Evolutionary conservation across 2,797 vertebrate genomes (phyloP).

Genomic region (Chiloscyllium punctatum): DNA sequence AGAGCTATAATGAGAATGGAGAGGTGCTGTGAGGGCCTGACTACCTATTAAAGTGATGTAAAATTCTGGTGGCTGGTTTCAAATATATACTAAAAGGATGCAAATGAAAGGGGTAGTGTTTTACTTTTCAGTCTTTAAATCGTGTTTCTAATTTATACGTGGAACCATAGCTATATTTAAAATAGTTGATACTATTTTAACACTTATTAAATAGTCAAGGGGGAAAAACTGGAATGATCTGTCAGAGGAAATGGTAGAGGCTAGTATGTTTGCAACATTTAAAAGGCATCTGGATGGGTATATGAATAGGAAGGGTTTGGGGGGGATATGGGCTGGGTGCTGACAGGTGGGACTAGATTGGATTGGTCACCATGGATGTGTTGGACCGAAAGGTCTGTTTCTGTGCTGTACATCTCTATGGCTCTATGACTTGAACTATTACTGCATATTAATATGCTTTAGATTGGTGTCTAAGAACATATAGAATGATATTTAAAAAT

Average conservation of each 20-base stretch:
- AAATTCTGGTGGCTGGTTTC: background rate
- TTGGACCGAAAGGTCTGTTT: too few relatives aligned
- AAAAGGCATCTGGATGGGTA: too few relatives aligned
- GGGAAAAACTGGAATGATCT: background rate
- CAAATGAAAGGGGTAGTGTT: background rate
- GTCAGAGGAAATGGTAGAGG: too few relatives aligned
- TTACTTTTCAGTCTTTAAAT: background rate
- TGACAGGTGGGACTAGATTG: too few relatives aligned
- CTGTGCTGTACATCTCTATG: too few relatives aligned
- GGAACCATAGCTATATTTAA: background rate
- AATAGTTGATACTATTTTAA: background rate
- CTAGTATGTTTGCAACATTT: too few relatives aligned
- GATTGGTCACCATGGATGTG: too few relatives aligned
- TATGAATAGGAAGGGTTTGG: too few relatives aligned
- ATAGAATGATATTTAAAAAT: background rate
- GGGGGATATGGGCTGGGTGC: too few relatives aligned
- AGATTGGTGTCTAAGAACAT: background rate
- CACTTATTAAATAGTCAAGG: background rate
- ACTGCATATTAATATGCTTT: background rate
- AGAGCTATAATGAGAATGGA: background rate
- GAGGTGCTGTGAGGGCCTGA: background rate
- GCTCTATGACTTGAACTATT: too few relatives aligned
- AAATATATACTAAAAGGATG: background rate
- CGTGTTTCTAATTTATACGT: background rate
- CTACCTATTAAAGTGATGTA: background rate